phyloP scores from a whole-genome alignment of 2,888 invertebrate species.

The Drosophila limbata region DNA sequence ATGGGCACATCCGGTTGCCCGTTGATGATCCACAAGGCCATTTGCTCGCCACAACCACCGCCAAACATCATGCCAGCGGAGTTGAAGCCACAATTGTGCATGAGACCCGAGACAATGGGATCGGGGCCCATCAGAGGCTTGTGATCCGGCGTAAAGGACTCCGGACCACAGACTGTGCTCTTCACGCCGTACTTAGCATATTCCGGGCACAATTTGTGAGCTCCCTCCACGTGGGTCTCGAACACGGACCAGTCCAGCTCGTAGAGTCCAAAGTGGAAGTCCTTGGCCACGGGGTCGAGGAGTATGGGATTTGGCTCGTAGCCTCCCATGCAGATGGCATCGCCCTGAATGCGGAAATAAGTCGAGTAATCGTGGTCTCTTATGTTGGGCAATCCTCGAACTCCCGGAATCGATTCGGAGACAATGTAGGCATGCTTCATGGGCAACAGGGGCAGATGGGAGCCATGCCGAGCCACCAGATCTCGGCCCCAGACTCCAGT shows the following conservation, averaged over 20 bases:
- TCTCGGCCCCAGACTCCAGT: constrained; percentile 93
- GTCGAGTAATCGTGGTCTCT: constrained; percentile 94
- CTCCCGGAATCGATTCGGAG: constrained; percentile 91
- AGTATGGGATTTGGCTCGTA: constrained; percentile 95
- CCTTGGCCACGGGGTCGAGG: constrained; percentile 90
- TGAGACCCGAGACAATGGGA: constrained; percentile 89
- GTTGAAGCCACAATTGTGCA: constrained; percentile 95
- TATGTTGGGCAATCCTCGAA: constrained; percentile 92
- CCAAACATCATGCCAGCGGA: constrained; percentile 97
- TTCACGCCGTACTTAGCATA: constrained; percentile 92
- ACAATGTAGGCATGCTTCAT: constrained; percentile 96
- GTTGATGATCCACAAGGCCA: constrained; percentile 93
- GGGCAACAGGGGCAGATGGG: constrained; percentile 91
- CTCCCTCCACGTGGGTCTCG: constrained; percentile 90
- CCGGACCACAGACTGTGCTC: constrained; percentile 95
- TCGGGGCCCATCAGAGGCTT: constrained; percentile 94
- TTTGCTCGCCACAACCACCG: constrained; percentile 93
- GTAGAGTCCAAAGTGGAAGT: constrained; percentile 93
- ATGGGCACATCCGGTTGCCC: constrained; percentile 94
- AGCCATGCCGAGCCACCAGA: constrained; percentile 85
- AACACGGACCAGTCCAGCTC: constrained; percentile 95
- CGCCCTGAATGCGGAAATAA: constrained; percentile 94
- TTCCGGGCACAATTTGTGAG: constrained; percentile 90
- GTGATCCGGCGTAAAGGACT: constrained; percentile 96
- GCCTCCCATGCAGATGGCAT: constrained; percentile 93